phyloP scores from a whole-genome alignment of 1,140 invertebrate species.

The Heterodera schachtii region DNA sequence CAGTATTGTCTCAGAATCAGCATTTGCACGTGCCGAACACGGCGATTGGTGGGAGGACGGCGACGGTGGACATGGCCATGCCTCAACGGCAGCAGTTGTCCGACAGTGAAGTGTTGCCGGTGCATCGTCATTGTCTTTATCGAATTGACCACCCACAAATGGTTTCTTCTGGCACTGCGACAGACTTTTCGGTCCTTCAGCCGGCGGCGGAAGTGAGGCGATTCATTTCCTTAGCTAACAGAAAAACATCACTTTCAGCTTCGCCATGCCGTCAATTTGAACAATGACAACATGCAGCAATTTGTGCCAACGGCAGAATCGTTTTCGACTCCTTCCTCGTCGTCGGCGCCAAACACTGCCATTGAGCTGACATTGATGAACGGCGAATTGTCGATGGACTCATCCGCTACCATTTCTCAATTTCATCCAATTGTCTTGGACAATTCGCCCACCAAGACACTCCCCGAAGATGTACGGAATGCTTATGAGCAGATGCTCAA shows the following conservation, averaged over 20 bases:
- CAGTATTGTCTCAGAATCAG: too few relatives aligned
- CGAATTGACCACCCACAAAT: not conserved
- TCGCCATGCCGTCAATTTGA: not conserved
- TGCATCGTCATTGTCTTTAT: not conserved
- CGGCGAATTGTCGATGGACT: conserved; percentile 9
- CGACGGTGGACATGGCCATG: too few relatives aligned
- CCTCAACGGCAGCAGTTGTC: too few relatives aligned
- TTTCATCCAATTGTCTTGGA: conserved; percentile 27
- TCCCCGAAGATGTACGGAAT: conserved; percentile 43
- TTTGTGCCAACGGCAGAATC: not conserved
- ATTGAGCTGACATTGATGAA: not conserved
- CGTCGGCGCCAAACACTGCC: not conserved
- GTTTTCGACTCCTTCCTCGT: not conserved
- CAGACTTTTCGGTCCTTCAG: not conserved
- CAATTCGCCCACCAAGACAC: conserved; percentile 35
- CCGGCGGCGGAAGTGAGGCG: not conserved
- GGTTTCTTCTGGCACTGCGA: not conserved
- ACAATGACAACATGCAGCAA: not conserved
- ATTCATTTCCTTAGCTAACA: not conserved
- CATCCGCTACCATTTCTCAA: not conserved
- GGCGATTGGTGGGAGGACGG: too few relatives aligned
- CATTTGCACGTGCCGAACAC: not conserved
- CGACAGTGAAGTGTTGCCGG: not conserved
- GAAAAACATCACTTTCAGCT: not conserved
- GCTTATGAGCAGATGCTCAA: conserved; percentile 45